Conservation (phyloP, 2,113 vertebrate genomes). For the Lutjanus erythropterus region DNA sequence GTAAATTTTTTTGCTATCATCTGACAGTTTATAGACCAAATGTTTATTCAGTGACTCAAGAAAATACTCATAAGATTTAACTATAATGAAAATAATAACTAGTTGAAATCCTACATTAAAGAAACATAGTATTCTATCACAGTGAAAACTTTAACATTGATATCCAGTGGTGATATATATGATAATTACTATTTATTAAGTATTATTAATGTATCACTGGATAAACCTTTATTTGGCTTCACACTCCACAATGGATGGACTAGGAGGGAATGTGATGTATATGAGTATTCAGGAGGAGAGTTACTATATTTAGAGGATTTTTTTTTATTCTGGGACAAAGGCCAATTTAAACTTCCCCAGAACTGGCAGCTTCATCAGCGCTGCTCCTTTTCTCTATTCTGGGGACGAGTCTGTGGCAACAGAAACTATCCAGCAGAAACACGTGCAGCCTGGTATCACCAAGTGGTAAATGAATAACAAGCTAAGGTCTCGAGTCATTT, state of each 20-base stretch:
- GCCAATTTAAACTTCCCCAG: background rate
- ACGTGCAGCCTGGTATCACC: no score
- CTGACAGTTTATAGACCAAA: background rate
- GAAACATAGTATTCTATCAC: background rate
- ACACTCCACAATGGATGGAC: background rate
- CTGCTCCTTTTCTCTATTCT: background rate
- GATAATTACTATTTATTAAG: background rate
- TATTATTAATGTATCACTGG: background rate
- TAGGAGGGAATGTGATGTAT: background rate
- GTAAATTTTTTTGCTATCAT: background rate
- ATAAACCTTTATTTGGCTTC: background rate
- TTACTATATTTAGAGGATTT: background rate
- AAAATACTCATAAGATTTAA: background rate
- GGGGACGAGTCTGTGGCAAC: background rate
- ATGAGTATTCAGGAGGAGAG: background rate
- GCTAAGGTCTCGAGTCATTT: no score
- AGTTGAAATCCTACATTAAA: background rate
- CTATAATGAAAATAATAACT: background rate
- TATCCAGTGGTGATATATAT: background rate
- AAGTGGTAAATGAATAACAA: no score
- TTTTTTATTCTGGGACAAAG: background rate
- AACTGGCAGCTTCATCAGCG: slow-evolving; percentile 10
- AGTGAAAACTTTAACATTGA: background rate
- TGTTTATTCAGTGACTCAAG: background rate
- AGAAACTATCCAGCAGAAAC: background rate